Percentiles rank a stretch among this genome's conserved stretches.
phyloP scores from a whole-genome alignment of 2,797 vertebrate species.

The Mionectes olivaceus region DNA sequence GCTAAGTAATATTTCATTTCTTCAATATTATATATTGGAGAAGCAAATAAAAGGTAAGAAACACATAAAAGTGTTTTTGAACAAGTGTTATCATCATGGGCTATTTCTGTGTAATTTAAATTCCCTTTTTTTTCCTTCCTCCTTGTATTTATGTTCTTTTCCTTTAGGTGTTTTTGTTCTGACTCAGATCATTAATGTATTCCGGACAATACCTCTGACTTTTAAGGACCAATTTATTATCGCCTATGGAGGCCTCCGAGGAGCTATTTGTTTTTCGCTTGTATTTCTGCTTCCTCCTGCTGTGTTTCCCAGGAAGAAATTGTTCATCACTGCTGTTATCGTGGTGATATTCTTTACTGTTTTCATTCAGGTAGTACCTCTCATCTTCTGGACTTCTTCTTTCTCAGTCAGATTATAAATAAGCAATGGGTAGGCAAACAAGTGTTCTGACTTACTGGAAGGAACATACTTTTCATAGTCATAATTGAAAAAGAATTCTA shows the following conservation, averaged over 20 bases:
- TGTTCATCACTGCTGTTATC: slow-evolving; percentile 93
- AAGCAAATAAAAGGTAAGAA: neutral
- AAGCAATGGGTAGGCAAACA: neutral
- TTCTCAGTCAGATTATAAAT: neutral
- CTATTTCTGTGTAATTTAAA: neutral
- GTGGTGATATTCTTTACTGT: slow-evolving; percentile 96
- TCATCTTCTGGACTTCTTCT: neutral
- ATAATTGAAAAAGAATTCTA: neutral
- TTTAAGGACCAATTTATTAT: slow-evolving; percentile 97
- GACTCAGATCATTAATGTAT: slow-evolving; percentile 95
- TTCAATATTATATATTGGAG: neutral
- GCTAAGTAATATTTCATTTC: neutral
- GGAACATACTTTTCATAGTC: neutral
- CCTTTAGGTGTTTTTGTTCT: slow-evolving; percentile 89
- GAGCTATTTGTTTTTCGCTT: slow-evolving; percentile 94
- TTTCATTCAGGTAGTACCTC: slow-evolving; percentile 89
- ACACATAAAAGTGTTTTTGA: neutral
- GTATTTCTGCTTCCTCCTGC: slow-evolving; percentile 91
- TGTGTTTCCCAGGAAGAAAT: slow-evolving; percentile 86
- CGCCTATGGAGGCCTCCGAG: slow-evolving; percentile 93
- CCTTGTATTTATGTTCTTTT: slow-evolving; percentile 5
- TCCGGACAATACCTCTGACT: slow-evolving; percentile 94
- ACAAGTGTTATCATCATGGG: neutral
- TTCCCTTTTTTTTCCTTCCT: neutral
- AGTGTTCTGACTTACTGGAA: neutral